Base-by-base conservation (phyloP, 2,797 vertebrate genomes). In the Eulemur rubriventer region DNA sequence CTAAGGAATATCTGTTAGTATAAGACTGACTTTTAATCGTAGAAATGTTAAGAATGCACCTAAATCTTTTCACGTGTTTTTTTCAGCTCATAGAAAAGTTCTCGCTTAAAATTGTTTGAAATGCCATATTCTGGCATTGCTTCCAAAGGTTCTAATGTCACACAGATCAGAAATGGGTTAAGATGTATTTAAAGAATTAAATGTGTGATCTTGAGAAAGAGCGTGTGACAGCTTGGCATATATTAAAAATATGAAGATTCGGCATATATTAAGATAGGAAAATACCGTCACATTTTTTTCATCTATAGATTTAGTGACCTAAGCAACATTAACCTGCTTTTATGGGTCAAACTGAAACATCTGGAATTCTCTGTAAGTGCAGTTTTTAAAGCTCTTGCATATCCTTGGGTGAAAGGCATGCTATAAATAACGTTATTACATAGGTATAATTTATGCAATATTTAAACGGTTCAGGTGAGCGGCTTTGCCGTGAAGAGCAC, bases 381-480 rank as follows among this genome's bases (percentile, higher is more conserved):
- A 43, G 43, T 38, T 83, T 82, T 73, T 35, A 85, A 92, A 95
- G 76, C 69, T 43, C 82, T 57, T 73, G 75, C 48, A 17, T 86
- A 72, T 57, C 52, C 14, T 48, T 92, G 57, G 26, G 33, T 61
- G 28, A 91, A 89, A 94, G 48, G 16, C 38, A 48, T 55, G n/a
- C 91, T 88, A 94, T 80, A 92, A 86, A 89, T 81, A 92, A 81
- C 22, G 10, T 61, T 73, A 86, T 78, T 59, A 72, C 41, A 30
- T 41, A 57, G 88, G 80, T 46, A 22, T 82, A 67, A 75, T 94
- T 96, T 52, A 76, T 57, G 73, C 43, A 50, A 28, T 72, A 89
- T 92, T 87, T 89, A 94, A 95, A 75, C 59, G 73, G 55, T 63
- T 52, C 61, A 22, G 30, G 91, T 79, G 75, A 84, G 55, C 24